A percentile compares a stretch with the other conserved stretches of the same genome.
phyloP scores from a whole-genome alignment of 2,797 vertebrate species.

The Ambastaia sidthimunki region DNA sequence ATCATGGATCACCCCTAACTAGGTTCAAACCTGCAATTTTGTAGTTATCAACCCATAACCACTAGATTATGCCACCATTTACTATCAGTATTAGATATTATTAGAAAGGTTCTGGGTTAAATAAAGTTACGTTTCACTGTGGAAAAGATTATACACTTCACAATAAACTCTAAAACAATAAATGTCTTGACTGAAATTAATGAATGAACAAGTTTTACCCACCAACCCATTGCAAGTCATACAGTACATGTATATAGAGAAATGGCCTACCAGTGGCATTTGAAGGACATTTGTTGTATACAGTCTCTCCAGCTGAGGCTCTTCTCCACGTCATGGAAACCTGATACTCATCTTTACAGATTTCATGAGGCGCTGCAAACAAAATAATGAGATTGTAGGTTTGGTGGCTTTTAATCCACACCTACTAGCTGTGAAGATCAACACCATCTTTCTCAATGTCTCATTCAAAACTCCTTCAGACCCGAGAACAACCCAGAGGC shows the following conservation, averaged over 20 bases:
- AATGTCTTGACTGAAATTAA: too few species aligned
- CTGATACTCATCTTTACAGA: conserved; percentile 92
- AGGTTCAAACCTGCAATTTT: neutral
- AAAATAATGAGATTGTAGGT: conserved; percentile 7
- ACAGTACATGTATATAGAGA: neutral
- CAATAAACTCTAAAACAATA: too few species aligned
- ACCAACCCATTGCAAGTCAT: neutral
- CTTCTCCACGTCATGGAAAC: conserved; percentile 93
- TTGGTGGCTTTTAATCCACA: neutral
- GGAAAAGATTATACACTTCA: too few species aligned
- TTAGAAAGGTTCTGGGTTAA: neutral
- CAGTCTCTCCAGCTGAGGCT: conserved; percentile 91
- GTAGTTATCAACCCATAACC: neutral
- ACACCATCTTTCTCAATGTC: conserved; percentile 41
- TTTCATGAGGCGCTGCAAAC: conserved; percentile 89
- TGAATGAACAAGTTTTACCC: too few species aligned
- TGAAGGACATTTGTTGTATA: conserved; percentile 98
- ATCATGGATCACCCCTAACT: neutral
- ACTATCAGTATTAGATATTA: neutral
- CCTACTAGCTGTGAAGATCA: conserved; percentile 61
- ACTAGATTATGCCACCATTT: neutral
- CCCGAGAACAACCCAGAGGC: conserved; percentile 65
- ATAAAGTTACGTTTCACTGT: neutral
- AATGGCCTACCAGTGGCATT: conserved; percentile 89
- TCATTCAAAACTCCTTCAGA: conserved; percentile 71